Evolutionary conservation across 2,113 vertebrate species (phyloP).

Genomic region (Vombatus ursinus): DNA sequence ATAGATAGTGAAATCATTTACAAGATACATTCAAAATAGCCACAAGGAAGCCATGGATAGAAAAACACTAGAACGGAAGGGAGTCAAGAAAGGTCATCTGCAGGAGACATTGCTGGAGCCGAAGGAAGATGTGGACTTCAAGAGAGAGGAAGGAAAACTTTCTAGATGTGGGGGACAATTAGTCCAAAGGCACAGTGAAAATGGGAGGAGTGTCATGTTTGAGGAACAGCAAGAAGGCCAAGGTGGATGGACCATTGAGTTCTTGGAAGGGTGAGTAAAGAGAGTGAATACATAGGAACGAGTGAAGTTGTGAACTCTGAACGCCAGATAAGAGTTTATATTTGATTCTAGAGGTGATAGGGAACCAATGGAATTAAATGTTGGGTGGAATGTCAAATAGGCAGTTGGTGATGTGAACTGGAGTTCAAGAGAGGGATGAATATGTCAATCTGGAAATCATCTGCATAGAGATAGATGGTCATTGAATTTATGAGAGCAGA

Average conservation of each 20-base stretch:
- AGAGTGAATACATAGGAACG: neutral
- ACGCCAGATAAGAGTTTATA: neutral
- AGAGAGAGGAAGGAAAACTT: neutral
- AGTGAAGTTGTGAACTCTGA: neutral
- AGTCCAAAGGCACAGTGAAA: neutral
- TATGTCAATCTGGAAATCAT: neutral
- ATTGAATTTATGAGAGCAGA: neutral
- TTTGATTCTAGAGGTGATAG: neutral
- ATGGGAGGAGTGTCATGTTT: neutral
- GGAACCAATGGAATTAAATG: neutral
- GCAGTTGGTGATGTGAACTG: neutral
- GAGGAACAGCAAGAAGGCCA: neutral
- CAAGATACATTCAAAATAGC: neutral
- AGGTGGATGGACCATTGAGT: neutral
- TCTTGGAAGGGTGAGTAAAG: neutral
- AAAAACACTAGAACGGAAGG: neutral
- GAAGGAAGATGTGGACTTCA: neutral
- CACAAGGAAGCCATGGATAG: neutral
- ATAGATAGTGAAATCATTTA: too few relatives aligned
- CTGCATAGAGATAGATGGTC: neutral
- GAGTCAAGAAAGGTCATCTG: neutral
- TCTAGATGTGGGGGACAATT: neutral
- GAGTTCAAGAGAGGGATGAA: neutral
- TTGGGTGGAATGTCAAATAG: too few relatives aligned
- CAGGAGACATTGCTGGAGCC: neutral